Conservation (phyloP, 2,888 invertebrate species). For the Lithophane semibrunnea region DNA sequence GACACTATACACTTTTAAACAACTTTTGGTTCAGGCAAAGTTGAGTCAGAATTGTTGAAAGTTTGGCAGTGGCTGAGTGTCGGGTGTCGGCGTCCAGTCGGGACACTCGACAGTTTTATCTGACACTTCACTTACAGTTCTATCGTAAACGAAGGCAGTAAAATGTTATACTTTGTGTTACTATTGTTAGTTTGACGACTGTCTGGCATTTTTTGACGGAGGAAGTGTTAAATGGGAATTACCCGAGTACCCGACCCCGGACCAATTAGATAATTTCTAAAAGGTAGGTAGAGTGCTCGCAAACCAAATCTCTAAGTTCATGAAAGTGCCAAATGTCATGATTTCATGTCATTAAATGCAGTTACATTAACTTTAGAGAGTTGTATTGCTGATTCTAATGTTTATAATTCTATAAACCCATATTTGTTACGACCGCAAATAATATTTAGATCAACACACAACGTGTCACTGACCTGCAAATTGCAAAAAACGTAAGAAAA, state of each 20-base stretch:
- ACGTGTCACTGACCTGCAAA: too few species aligned
- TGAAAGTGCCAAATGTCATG: too few species aligned
- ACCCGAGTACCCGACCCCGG: background rate
- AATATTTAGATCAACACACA: too few species aligned
- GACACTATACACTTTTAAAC: constrained; percentile 55
- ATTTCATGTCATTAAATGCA: too few species aligned
- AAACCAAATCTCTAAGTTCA: too few species aligned
- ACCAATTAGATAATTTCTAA: background rate
- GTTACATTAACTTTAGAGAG: too few species aligned
- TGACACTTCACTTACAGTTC: constrained; percentile 65
- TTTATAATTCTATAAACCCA: too few species aligned
- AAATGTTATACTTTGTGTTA: constrained; percentile 68
- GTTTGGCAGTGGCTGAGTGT: constrained; percentile 54
- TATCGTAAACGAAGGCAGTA: constrained; percentile 67
- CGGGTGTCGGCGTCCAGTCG: constrained; percentile 46
- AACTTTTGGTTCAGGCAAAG: constrained; percentile 60
- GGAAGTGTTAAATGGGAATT: constrained; percentile 6
- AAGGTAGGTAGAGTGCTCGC: background rate
- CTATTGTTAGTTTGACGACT: constrained; percentile 54
- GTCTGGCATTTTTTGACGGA: constrained; percentile 34
- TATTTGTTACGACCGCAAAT: too few species aligned
- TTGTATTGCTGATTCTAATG: too few species aligned
- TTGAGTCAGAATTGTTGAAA: constrained; percentile 66
- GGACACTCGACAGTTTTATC: constrained; percentile 66
- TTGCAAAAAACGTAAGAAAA: too few species aligned